Evolutionary conservation across 2,888 invertebrate species (phyloP), one percentile per base, ranked within the genome.

Genomic region (Drosophila yooni): DNA sequence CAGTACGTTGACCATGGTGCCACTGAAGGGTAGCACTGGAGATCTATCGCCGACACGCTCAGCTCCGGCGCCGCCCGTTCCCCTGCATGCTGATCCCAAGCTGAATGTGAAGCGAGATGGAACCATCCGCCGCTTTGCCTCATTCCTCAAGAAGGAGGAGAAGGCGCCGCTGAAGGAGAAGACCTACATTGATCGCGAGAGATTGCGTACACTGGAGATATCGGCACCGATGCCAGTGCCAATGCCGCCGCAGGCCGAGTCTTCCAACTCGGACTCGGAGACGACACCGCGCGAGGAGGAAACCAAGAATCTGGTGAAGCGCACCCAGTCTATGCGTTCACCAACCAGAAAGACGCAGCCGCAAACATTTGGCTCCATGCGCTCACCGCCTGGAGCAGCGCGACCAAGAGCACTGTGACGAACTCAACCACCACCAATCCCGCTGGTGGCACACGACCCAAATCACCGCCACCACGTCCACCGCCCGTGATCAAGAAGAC

Each of bases 281-380:
- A 90, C 88, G 2, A 90, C 91, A 11, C 91, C 91, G 15, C 91
- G 92, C 54, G 93, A 93, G 3, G 95, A 95, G 18, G 94, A 94
- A 59, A 92, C 92, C 8, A 92, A 92, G 72, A 92, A 91, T 68
- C 70, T 79, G 29, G 95, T 97, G 0, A 95, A 96, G 93, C 94
- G 97, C 60, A 96, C 97, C 0, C 97, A 97, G 87, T 97, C 97
- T 82, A 96, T 97, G 96, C 94, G 97, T 78, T 95, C 95, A 59
- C 94, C 92, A 13, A 91, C 89, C 4, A 92, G 92, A 57, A 93
- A 92, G 74, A 95, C 96, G 0, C 93, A 94, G 0, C 94, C 97
- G 38, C 97, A 96, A 74, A 95, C 95, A 36, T 97, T 97, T 83
- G 97, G 97, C 0, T 97, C 97, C 0, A 97, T 97, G 97, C 94